Percentiles rank a stretch among this genome's conserved stretches.
phyloP scores from a whole-genome alignment of 2,113 vertebrate genomes.

The Synodontis membranacea region DNA sequence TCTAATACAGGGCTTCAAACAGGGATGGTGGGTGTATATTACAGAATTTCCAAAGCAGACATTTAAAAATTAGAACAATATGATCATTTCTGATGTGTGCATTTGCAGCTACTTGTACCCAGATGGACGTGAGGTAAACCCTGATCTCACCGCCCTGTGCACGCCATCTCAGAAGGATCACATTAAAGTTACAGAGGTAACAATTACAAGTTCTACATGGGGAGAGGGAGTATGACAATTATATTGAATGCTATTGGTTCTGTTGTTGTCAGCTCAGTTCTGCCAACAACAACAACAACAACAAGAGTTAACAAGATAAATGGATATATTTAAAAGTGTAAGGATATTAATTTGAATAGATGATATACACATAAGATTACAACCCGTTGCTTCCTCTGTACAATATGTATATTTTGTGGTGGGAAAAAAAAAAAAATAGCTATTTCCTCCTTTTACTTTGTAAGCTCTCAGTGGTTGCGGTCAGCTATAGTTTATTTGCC shows the following conservation, averaged over 20 bases:
- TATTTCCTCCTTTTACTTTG: neutral
- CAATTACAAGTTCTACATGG: neutral
- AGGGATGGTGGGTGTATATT: slow-evolving; percentile 74
- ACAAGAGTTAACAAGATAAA: neutral
- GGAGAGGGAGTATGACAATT: neutral
- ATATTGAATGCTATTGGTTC: neutral
- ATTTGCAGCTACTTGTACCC: slow-evolving; percentile 79
- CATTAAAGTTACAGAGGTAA: slow-evolving; percentile 78
- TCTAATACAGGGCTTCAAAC: slow-evolving; percentile 77
- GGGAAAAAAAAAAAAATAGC: too few relatives aligned
- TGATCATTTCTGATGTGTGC: slow-evolving; percentile 31
- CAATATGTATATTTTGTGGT: neutral
- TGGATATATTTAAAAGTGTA: neutral
- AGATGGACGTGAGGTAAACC: slow-evolving; percentile 78
- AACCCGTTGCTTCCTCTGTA: neutral
- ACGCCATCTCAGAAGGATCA: slow-evolving; percentile 55
- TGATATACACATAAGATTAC: neutral
- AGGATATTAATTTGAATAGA: neutral
- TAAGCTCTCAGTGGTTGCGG: neutral
- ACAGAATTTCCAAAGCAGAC: neutral
- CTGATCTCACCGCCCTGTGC: slow-evolving; percentile 73
- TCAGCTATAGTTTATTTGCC: neutral
- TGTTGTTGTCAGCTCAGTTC: neutral
- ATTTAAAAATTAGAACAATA: neutral
- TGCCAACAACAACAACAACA: neutral